Conservation (phyloP, 1,140 invertebrate species). For the Lasaia peninsularis region DNA sequence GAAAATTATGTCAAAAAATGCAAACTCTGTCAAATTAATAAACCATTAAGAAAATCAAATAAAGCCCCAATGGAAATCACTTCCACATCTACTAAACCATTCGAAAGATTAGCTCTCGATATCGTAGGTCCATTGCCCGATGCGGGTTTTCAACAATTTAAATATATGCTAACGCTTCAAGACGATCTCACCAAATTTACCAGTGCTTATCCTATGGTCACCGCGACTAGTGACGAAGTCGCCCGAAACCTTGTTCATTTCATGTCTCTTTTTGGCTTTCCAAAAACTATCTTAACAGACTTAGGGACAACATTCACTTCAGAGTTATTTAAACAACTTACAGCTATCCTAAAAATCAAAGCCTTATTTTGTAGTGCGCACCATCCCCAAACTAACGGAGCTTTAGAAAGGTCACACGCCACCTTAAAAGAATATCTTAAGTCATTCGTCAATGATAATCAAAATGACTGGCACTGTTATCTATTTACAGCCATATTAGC, state of each 20-base stretch:
- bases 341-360: conserved; percentile 36
- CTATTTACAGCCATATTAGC: background rate
- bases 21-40: background rate
- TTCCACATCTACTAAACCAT: conserved; percentile 32
- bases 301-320: conserved; percentile 49
- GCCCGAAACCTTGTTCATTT: conserved; percentile 39
- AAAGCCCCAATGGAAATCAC: conserved; percentile 23
- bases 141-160: conserved; percentile 26
- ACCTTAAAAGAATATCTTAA: background rate
- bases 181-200: conserved; percentile 16
- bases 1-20: background rate
- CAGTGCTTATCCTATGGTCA: conserved; percentile 36
- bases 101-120: conserved; percentile 27
- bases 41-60: background rate
- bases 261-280: conserved; percentile 47
- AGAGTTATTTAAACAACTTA: conserved; percentile 42
- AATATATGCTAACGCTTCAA: conserved; percentile 41
- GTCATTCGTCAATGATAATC: background rate
- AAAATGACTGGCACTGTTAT: background rate
- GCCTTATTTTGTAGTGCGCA: background rate
- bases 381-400: background rate
- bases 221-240: conserved; percentile 32
- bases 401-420: background rate
- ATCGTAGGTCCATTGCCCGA: conserved; percentile 25
- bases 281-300: conserved; percentile 44